These are phyloP conservation scores for Galaxias olidus DNA, from an alignment of 2,797 vertebrate genomes.

Conservation along the genomic window DNA sequence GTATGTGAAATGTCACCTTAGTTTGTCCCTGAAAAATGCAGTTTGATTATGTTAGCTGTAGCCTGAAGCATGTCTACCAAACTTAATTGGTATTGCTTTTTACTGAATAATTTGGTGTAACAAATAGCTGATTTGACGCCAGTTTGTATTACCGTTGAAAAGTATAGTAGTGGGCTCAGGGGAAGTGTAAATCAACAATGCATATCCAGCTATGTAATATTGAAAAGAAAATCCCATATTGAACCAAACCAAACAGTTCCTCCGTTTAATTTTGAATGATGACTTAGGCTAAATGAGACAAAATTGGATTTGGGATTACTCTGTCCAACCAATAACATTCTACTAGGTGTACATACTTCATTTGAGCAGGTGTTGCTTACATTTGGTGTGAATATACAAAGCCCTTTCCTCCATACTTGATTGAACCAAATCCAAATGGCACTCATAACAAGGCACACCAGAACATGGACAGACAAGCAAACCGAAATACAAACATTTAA, in stretches of 20 bases:
- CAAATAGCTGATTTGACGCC: neutral
- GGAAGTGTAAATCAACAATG: slow-evolving; percentile 36
- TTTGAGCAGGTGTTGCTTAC: slow-evolving; percentile 29
- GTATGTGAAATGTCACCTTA: slow-evolving; percentile 16
- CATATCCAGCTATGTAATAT: slow-evolving; percentile 36
- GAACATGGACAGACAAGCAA: neutral
- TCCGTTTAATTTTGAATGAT: slow-evolving; percentile 35
- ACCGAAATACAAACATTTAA: slow-evolving; percentile 6
- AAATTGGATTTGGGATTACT: slow-evolving; percentile 47
- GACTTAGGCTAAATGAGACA: slow-evolving; percentile 42
- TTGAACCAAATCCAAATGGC: slow-evolving; percentile 31
- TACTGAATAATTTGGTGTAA: neutral
- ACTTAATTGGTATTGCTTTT: neutral
- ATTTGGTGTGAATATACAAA: neutral
- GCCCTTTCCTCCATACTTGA: slow-evolving; percentile 19
- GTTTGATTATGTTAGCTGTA: slow-evolving; percentile 7
- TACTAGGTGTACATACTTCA: slow-evolving; percentile 19
- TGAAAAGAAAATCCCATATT: slow-evolving; percentile 52
- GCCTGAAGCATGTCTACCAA: neutral
- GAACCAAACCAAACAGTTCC: slow-evolving; percentile 29
- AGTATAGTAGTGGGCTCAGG: slow-evolving; percentile 16
- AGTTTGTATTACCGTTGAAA: slow-evolving; percentile 19
- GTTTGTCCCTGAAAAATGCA: neutral
- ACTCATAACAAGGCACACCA: neutral
- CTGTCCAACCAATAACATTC: slow-evolving; percentile 35